Conservation (phyloP, 2,888 invertebrate genomes). For the Erebia epiphron region DNA sequence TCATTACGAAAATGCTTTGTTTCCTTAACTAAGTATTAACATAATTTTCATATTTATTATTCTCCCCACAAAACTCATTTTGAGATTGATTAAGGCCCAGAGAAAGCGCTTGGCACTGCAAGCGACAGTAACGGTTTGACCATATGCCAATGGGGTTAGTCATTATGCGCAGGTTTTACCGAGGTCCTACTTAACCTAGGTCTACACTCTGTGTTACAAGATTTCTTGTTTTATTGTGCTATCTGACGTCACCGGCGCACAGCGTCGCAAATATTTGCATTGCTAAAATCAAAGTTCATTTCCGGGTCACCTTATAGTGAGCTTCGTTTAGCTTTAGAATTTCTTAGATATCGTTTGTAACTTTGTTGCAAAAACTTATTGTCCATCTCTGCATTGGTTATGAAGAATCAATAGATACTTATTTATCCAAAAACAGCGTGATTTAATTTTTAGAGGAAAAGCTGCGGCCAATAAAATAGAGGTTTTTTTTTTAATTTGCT, state of each 20-base stretch:
- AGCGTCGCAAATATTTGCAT: not conserved
- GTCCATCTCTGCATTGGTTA: too few relatives aligned
- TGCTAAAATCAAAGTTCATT: not conserved
- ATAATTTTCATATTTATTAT: conserved; percentile 4
- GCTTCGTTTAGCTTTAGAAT: too few relatives aligned
- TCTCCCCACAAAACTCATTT: conserved; percentile 20
- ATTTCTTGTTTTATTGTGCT: not conserved
- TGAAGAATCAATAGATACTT: too few relatives aligned
- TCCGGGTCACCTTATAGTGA: not conserved
- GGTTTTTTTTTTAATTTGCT: too few relatives aligned
- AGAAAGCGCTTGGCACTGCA: conserved; percentile 33
- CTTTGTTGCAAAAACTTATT: too few relatives aligned
- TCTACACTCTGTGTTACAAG: not conserved
- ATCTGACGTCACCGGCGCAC: not conserved
- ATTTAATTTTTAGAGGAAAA: too few relatives aligned
- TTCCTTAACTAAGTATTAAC: not conserved
- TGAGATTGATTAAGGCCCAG: conserved; percentile 21
- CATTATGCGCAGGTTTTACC: conserved; percentile 2
- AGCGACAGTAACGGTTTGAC: conserved; percentile 25
- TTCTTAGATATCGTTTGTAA: not conserved
- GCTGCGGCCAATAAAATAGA: too few relatives aligned
- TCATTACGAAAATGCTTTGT: too few relatives aligned
- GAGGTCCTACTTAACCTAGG: not conserved
- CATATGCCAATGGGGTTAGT: conserved; percentile 35
- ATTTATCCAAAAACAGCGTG: too few relatives aligned